These are phyloP conservation scores for Ia io DNA, from an alignment of 2,113 vertebrate species.

Conservation along the genomic window DNA sequence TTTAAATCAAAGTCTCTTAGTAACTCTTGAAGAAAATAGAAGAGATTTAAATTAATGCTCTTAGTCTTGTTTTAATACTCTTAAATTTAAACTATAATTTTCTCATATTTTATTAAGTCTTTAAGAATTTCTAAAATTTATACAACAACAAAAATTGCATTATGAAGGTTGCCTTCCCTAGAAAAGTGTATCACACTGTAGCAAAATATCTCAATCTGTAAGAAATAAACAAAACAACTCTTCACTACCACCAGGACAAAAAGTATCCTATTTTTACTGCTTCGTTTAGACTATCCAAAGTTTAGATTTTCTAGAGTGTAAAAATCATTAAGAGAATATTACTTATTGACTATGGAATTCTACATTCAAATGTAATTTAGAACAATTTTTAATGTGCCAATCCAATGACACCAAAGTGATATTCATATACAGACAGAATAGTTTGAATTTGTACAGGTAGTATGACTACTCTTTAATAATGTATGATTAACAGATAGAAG, in stretches of 20 bases:
- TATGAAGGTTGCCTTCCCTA: background rate
- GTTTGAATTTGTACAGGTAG: background rate
- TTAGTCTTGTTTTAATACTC: background rate
- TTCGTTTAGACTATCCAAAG: background rate
- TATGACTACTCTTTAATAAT: background rate
- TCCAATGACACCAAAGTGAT: background rate
- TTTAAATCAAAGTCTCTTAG: background rate
- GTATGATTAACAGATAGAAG: background rate
- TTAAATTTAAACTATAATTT: background rate
- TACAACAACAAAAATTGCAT: background rate
- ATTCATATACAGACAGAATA: background rate
- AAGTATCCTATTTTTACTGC: background rate
- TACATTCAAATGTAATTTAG: constrained; percentile 22
- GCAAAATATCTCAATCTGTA: background rate
- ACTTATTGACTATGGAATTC: background rate
- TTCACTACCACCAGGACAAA: background rate
- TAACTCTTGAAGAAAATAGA: background rate
- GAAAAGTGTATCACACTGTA: background rate
- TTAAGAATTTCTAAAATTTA: background rate
- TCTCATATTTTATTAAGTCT: background rate
- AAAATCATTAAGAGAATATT: background rate
- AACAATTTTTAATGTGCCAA: background rate
- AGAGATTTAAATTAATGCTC: background rate
- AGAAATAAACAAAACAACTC: background rate
- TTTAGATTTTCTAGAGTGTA: background rate